phyloP scores from a whole-genome alignment of 2,888 invertebrate genomes.

The Acleris cristana region DNA sequence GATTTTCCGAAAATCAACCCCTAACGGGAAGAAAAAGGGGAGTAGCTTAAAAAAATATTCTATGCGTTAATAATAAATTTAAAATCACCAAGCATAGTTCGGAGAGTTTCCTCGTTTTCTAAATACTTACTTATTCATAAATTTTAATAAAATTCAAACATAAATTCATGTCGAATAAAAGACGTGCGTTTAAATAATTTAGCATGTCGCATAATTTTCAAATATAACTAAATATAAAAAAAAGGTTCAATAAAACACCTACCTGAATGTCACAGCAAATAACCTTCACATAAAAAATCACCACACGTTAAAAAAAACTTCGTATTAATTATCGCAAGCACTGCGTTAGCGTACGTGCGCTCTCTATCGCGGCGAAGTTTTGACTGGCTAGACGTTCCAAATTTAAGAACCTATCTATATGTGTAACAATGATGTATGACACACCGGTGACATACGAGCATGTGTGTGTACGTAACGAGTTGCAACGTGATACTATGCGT shows the following conservation, averaged over 20 bases:
- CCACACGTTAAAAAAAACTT: background rate
- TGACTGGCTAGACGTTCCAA: constrained; percentile 14
- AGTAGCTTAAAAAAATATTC: background rate
- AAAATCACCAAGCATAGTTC: no score
- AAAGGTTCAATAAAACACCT: background rate
- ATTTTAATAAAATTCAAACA: no score
- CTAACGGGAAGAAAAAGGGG: background rate
- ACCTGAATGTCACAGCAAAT: background rate
- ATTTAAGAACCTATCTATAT: constrained; percentile 4
- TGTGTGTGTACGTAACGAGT: constrained; percentile 3
- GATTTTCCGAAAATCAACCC: background rate
- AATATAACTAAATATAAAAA: background rate
- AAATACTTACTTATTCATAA: no score
- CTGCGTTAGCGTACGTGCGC: background rate
- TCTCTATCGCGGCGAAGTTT: background rate
- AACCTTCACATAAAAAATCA: constrained; percentile 4
- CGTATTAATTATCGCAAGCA: background rate
- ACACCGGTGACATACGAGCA: background rate
- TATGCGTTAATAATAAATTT: background rate
- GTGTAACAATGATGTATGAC: background rate
- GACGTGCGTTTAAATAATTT: no score
- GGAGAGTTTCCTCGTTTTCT: no score
- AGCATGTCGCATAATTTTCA: background rate
- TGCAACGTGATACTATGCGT: constrained; percentile 7
- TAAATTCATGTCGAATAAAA: no score